Evolutionary conservation across 2,888 invertebrate genomes (phyloP), one percentile per base, ranked within the genome.

Genomic region (Hyalella azteca): DNA sequence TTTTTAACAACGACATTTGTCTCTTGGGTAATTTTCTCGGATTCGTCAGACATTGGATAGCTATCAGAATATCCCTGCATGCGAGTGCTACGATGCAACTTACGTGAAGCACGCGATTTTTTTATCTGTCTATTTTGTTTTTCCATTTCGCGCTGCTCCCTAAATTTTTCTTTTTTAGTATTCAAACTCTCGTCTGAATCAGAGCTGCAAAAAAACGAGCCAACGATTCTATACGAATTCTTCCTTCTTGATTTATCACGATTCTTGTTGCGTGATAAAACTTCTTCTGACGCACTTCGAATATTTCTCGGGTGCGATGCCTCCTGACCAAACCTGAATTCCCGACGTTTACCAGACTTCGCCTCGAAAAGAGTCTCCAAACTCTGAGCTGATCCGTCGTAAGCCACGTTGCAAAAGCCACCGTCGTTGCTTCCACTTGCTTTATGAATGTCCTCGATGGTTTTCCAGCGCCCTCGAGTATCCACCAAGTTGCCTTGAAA

Each of bases 401-500:
- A 59, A 22, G n/a, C 59, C 13, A 13, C n/a, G 32, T 59, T 59
- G 26, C 32, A 9, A 29, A 59, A 1, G 32, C 59, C 26, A 29
- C 66, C 0, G 66, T 29, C 13, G 19, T 66, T 36, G 36, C 29
- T 36, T 0, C 5, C 39, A 4, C 15, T 2, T 19, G 36, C 19
- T 19, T 66, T 66, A 13, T 32, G n/a, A 5, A 66, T 29, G 11
- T 66, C 66, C 4, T 36, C 66, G 66, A 32, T 22, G 32, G 66
- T 66, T 36, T 66, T 66, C 66, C 66, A 66, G 2, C 66, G 66
- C 66, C 29, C 19, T 36, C 39, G 32, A n/a, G 66, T 15, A 45
- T 45, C 15, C 15, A 45, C 15, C 15, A 45, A 45, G 45, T 9
- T 11, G 15, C 15, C 15, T 45, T 45, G 11, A 11, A 9, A 9